Percentiles rank a stretch among this genome's conserved stretches.
phyloP scores from a whole-genome alignment of 2,113 vertebrate genomes.

The Phylloscopus trochilus region DNA sequence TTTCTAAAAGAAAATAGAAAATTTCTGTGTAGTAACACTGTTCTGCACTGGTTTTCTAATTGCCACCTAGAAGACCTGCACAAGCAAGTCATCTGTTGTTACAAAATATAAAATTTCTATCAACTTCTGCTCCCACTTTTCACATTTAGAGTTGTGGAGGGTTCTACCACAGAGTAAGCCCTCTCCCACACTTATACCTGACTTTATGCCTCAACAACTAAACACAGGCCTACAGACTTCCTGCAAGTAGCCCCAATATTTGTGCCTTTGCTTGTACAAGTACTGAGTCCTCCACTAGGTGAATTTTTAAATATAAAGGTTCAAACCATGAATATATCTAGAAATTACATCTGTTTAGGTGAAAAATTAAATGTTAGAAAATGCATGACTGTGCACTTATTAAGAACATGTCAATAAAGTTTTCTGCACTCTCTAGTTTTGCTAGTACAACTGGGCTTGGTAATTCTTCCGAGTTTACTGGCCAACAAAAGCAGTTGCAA shows the following conservation, averaged over 20 bases:
- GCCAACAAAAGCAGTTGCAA: neutral
- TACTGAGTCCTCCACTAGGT: neutral
- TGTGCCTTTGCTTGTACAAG: neutral
- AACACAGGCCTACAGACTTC: rapidly evolving
- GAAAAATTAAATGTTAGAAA: neutral
- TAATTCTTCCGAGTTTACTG: neutral
- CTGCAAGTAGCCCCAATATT: neutral
- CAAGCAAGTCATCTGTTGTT: neutral
- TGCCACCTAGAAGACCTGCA: neutral
- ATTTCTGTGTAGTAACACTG: neutral
- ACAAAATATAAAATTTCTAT: neutral
- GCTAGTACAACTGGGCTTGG: neutral
- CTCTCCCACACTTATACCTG: neutral
- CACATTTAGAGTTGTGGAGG: neutral
- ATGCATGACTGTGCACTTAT: neutral
- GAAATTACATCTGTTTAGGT: neutral
- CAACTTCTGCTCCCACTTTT: neutral
- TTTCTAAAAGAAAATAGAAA: neutral
- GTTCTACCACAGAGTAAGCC: neutral
- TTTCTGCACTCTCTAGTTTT: neutral
- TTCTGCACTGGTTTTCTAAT: neutral
- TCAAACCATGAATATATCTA: neutral
- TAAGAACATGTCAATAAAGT: neutral
- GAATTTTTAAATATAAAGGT: neutral
- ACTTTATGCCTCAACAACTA: neutral